Evolutionary conservation across 2,113 vertebrate genomes (phyloP).

Genomic region (Plecotus auritus): DNA sequence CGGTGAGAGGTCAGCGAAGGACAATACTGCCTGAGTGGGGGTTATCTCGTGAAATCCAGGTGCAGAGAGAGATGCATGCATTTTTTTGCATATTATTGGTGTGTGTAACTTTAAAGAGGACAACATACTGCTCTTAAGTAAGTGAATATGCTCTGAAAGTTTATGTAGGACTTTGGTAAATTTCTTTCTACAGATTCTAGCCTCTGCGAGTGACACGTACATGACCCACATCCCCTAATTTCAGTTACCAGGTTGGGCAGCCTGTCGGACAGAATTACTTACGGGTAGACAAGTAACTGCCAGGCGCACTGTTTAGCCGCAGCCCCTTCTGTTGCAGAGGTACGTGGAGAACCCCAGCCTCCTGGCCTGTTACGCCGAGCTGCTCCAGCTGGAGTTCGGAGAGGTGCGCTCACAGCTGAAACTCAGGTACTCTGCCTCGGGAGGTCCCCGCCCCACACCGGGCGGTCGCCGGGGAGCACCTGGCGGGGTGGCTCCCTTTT

Average conservation of each 20-base stretch:
- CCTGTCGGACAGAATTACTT: neutral
- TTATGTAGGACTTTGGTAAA: neutral
- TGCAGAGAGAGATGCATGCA: neutral
- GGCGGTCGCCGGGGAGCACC: too few species aligned
- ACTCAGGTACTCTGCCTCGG: slow-evolving; percentile 87
- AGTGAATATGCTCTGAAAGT: neutral
- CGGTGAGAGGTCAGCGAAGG: neutral
- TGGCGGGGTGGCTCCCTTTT: neutral
- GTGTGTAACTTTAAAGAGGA: neutral
- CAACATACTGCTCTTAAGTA: neutral
- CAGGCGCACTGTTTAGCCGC: neutral
- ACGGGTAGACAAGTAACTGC: neutral
- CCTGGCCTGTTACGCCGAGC: slow-evolving; percentile 98
- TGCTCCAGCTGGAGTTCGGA: slow-evolving; percentile 94
- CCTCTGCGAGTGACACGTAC: neutral
- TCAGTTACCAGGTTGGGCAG: neutral
- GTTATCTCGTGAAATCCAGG: neutral
- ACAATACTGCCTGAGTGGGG: neutral
- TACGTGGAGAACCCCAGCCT: slow-evolving; percentile 93
- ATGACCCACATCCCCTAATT: neutral
- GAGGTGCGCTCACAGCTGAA: slow-evolving; percentile 96
- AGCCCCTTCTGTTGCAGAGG: slow-evolving; percentile 82
- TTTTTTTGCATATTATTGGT: neutral
- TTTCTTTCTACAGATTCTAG: neutral
- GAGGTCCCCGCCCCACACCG: too few species aligned